Base-by-base conservation (phyloP, 1,140 invertebrate genomes). In the Tachypleus tridentatus region DNA sequence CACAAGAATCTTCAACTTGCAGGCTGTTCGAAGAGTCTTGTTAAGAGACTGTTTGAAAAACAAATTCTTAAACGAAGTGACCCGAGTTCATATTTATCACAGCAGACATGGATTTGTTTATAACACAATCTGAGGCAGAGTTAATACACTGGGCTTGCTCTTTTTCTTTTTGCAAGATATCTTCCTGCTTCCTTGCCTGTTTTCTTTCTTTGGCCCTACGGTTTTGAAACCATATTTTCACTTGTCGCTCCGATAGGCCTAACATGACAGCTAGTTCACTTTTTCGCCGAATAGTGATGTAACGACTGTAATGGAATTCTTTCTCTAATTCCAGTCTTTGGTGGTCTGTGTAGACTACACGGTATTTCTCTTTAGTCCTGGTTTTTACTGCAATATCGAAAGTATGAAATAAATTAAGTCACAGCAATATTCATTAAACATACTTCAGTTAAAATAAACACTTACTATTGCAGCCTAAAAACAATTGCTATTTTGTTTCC, bases 311-410 rank as follows among this genome's bases (percentile, higher is more conserved):
- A 74, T 91, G 88, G 74, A 97, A 99, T 77, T 98, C 96, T 73
- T 97, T 98, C 77, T 99, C 96, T 66, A 99, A 77, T 76, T 98
- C 95, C n/a, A 98, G 77, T 9, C 96, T 80, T 78, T 98, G 96
- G 72, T 89, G 87, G 73, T 99, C 96, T 7, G 88, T 92, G 79
- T 99, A 99, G 50, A 99, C 96, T 4, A 98, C 94, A 54, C 96
- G 83, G 79, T 98, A 99, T 80, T 98, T 98, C 80, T 99, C 96
- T 80, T 96, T 97, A n/a, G 96, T 99, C 67, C 96, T 80, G 29
- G 93, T 96, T 82, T 94, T 94, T 58, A 91, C 92, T 94, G 81
- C 11, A 68, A 65, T 29, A 2, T 29, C 29, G 29, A 29, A 29
- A 29, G 29, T 29, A 29, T 29, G 29, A 29, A 29, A 29, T 29